A percentile compares a stretch with the other conserved stretches of the same genome.
These are phyloP conservation scores for Cygnus atratus DNA, from an alignment of 2,113 vertebrate species.

Conservation along the genomic window DNA sequence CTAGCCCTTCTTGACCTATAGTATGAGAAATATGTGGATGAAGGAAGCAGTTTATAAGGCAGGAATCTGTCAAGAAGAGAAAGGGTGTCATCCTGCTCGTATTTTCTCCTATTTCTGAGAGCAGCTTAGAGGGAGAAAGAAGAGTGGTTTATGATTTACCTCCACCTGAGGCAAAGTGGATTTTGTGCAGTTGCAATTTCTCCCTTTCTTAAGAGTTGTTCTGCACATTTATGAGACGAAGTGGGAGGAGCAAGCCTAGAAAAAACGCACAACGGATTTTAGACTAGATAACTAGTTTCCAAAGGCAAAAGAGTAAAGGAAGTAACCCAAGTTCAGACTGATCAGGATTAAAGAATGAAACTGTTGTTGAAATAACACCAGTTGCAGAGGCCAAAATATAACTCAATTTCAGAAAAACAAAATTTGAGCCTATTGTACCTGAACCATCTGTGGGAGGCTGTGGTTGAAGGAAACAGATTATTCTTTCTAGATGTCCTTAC, in stretches of 20 bases:
- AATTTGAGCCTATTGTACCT: not conserved
- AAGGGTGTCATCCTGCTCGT: rapidly evolving
- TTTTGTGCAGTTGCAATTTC: not conserved
- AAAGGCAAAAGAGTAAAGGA: not conserved
- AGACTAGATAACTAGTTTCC: not conserved
- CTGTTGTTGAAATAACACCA: not conserved
- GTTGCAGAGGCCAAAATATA: not conserved
- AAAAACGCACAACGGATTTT: not conserved
- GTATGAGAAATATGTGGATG: not conserved
- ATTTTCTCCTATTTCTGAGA: not conserved
- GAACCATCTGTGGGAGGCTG: not conserved
- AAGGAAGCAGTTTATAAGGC: not conserved
- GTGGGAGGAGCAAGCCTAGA: not conserved
- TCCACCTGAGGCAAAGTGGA: not conserved
- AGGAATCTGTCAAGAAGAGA: not conserved
- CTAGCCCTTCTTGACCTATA: not conserved
- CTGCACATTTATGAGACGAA: not conserved
- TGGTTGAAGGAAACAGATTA: not conserved
- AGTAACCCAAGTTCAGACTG: not conserved
- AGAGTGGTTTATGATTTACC: not conserved
- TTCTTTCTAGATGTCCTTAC: not conserved
- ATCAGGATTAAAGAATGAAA: not conserved
- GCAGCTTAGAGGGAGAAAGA: not conserved
- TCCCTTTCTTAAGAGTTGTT: not conserved
- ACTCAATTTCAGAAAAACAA: not conserved